These are phyloP conservation scores for Myotis lucifugus DNA, from an alignment of 2,113 vertebrate genomes.

Conservation along the genomic window DNA sequence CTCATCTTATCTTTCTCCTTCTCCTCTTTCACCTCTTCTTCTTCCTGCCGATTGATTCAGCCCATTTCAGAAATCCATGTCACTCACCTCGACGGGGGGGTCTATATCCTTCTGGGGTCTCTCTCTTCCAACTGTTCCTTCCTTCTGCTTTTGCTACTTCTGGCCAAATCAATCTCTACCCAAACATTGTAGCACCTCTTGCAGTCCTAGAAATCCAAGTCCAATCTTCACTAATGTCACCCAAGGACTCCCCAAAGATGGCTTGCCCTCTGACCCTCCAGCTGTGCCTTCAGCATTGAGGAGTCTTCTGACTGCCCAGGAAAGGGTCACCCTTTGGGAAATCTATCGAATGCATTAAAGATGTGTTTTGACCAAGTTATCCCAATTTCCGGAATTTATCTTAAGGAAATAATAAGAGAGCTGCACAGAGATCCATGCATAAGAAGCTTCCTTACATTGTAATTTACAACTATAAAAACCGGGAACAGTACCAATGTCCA, in stretches of 20 bases:
- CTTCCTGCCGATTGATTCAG: fast-evolving
- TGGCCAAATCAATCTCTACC: background rate
- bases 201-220: background rate
- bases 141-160: background rate
- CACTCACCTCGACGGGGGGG: background rate
- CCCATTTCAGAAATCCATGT: too few relatives aligned
- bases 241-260: background rate
- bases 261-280: background rate
- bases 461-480: background rate
- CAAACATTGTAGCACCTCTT: background rate
- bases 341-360: background rate
- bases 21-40: too few relatives aligned
- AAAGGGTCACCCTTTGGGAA: background rate
- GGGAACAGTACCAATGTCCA: background rate
- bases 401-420: slow-evolving; percentile 31
- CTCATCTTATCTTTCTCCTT: fast-evolving
- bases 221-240: background rate
- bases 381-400: background rate
- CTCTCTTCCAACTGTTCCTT: background rate
- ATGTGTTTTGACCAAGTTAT: background rate
- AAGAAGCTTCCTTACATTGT: background rate
- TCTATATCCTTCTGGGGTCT: fast-evolving
- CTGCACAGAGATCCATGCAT: background rate
- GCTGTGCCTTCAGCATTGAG: background rate
- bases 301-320: background rate